Percentiles rank a stretch among this genome's conserved stretches.
phyloP scores from a whole-genome alignment of 2,797 vertebrate species.

The Xyrichtys novacula region DNA sequence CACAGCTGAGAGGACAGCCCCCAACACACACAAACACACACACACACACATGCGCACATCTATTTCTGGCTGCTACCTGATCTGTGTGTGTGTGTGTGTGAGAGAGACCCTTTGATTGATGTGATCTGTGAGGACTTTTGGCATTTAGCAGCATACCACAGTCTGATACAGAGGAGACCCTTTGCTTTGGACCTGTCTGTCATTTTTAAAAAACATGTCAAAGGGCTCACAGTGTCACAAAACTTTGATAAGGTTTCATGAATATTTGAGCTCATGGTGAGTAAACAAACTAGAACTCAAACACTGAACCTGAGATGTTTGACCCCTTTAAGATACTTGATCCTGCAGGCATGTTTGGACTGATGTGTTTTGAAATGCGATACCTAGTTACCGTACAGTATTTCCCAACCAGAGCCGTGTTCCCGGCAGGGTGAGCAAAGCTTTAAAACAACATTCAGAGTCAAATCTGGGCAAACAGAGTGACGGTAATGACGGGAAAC shows the following conservation, averaged over 20 bases:
- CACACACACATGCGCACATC: slow-evolving; percentile 12
- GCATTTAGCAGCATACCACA: background rate
- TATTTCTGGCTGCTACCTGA: slow-evolving; percentile 50
- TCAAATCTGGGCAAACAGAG: background rate
- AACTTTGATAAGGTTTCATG: no score
- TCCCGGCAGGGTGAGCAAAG: background rate
- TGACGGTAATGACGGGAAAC: no score
- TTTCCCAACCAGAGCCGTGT: background rate
- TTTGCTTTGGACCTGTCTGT: background rate
- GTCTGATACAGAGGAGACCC: background rate
- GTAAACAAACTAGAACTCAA: background rate
- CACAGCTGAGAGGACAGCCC: slow-evolving; percentile 29
- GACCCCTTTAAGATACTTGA: no score
- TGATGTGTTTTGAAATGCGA: background rate
- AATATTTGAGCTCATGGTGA: no score
- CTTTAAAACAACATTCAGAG: no score
- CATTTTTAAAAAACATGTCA: background rate
- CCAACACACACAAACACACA: background rate
- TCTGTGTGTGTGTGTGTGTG: slow-evolving; percentile 27
- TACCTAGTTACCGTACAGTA: background rate
- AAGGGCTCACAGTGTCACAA: background rate
- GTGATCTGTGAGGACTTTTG: slow-evolving; percentile 15
- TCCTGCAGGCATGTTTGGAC: background rate
- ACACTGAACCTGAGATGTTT: no score
- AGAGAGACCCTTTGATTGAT: slow-evolving; percentile 23